These are phyloP conservation scores for Lagorchestes hirsutus DNA, from an alignment of 2,797 vertebrate genomes.

Conservation along the genomic window DNA sequence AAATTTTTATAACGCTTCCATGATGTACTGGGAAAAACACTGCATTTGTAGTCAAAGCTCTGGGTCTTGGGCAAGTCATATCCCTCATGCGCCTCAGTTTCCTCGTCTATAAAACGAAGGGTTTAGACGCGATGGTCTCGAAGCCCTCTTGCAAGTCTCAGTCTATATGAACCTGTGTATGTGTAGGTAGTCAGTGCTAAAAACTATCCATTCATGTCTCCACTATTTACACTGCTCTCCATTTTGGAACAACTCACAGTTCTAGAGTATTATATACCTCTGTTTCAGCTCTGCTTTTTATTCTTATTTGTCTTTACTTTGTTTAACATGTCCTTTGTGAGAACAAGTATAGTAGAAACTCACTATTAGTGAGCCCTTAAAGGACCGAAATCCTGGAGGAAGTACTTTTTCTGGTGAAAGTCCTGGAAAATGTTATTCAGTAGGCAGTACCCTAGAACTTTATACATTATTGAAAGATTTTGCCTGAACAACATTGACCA, in stretches of 20 bases:
- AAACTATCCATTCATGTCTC: background rate
- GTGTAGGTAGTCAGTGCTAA: background rate
- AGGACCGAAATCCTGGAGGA: background rate
- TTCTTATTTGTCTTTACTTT: background rate
- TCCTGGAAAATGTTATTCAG: background rate
- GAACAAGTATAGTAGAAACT: background rate
- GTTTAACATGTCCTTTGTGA: background rate
- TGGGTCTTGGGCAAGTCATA: background rate
- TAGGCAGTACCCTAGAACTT: background rate
- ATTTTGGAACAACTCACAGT: background rate
- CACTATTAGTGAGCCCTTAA: background rate
- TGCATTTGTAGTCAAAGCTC: background rate
- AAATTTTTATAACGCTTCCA: background rate
- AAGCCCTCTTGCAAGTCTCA: background rate
- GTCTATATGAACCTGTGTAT: background rate
- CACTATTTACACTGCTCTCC: too few species aligned
- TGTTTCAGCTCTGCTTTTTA: conserved; percentile 45
- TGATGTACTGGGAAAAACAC: background rate
- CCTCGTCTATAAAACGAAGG: background rate
- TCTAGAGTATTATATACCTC: background rate
- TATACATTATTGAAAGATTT: background rate
- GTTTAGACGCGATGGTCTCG: background rate
- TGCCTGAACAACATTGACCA: background rate
- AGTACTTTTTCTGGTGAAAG: conserved; percentile 4
- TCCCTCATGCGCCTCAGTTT: background rate